These are phyloP conservation scores for Tetranychus piercei DNA, from an alignment of 2,888 invertebrate species.

Conservation along the genomic window DNA sequence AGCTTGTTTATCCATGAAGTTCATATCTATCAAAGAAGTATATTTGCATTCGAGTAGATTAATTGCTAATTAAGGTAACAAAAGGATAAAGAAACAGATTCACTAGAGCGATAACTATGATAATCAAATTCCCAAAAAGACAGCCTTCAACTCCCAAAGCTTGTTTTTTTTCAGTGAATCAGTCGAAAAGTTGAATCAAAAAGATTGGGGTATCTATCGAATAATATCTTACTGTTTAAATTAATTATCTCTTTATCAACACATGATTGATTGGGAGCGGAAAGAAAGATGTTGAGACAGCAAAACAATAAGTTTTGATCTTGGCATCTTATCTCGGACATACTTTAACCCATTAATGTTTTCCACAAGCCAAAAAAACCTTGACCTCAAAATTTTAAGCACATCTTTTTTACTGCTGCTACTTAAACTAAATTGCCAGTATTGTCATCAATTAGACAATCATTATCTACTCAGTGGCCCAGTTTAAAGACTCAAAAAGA, in stretches of 20 bases:
- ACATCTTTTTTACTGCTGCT: not conserved
- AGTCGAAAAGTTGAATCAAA: no score
- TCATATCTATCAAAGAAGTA: not conserved
- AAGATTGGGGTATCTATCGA: no score
- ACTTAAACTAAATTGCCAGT: not conserved
- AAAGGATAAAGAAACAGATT: not conserved
- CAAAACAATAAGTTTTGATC: not conserved
- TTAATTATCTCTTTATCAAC: not conserved
- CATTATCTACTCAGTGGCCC: not conserved
- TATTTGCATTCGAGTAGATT: not conserved
- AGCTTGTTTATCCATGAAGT: not conserved
- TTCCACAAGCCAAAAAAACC: not conserved
- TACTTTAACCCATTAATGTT: not conserved
- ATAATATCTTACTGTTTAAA: no score
- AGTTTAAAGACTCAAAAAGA: not conserved
- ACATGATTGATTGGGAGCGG: not conserved
- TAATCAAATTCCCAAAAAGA: no score
- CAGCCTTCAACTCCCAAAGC: no score
- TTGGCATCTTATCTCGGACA: not conserved
- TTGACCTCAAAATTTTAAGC: not conserved
- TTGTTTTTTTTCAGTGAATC: no score
- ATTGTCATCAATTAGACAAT: not conserved
- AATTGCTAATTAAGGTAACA: not conserved
- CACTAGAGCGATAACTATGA: not conserved
- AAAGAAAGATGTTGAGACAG: not conserved